Evolutionary conservation across 1,140 invertebrate genomes (phyloP).

Genomic region (Lamellibrachia luymesi): DNA sequence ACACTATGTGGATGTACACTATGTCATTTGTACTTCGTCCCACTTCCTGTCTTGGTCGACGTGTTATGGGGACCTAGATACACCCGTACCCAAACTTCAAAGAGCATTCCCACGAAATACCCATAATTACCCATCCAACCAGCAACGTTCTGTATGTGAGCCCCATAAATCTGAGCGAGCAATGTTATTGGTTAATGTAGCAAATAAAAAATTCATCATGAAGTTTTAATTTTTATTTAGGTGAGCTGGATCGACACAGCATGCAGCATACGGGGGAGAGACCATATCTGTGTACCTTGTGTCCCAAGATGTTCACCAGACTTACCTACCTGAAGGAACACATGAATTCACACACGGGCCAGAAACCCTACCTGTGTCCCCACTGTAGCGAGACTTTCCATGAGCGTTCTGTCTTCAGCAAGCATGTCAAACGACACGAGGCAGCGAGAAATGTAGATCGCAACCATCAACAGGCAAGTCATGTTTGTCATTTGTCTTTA

Average conservation of each 20-base stretch:
- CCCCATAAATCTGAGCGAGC: too few relatives aligned
- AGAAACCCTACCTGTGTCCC: background rate
- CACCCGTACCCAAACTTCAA: too few relatives aligned
- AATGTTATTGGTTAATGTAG: too few relatives aligned
- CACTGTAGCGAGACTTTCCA: background rate
- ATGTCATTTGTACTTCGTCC: too few relatives aligned
- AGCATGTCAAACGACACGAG: background rate
- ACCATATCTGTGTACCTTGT: slow-evolving; percentile 57
- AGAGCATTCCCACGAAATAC: too few relatives aligned
- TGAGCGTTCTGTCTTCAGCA: background rate
- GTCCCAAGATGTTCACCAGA: slow-evolving; percentile 74
- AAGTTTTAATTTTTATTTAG: slow-evolving; percentile 60
- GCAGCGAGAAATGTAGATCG: background rate
- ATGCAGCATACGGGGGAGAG: slow-evolving; percentile 47
- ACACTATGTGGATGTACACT: too few relatives aligned
- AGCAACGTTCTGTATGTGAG: too few relatives aligned
- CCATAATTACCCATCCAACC: too few relatives aligned
- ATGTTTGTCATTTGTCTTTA: too few relatives aligned
- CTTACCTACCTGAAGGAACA: slow-evolving; percentile 66
- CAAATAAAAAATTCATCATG: too few relatives aligned
- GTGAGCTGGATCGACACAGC: slow-evolving; percentile 77
- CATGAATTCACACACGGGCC: slow-evolving; percentile 50
- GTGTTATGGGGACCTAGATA: too few relatives aligned
- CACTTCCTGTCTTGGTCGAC: too few relatives aligned
- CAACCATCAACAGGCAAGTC: background rate